Percentiles rank a stretch among this genome's conserved stretches.
These are phyloP conservation scores for Drosophila subsilvestris DNA, from an alignment of 2,888 invertebrate genomes.

Conservation along the genomic window DNA sequence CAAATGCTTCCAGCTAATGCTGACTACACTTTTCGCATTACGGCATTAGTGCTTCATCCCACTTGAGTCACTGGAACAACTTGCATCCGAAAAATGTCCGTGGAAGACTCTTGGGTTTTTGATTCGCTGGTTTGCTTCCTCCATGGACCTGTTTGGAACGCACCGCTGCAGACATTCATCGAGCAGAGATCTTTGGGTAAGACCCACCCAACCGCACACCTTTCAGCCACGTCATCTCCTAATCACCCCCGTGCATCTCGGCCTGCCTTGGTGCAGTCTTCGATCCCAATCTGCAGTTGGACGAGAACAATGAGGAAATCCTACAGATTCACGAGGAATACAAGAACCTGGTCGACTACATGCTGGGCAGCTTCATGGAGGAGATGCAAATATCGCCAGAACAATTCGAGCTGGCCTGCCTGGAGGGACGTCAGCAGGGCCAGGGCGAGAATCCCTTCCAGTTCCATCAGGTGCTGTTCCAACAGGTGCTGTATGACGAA, in stretches of 20 bases:
- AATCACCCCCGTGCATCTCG: background rate
- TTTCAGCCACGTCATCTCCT: slow-evolving; percentile 6
- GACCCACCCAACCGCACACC: background rate
- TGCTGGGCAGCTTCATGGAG: slow-evolving; percentile 96
- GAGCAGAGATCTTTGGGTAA: slow-evolving; percentile 95
- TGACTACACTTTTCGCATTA: slow-evolving; percentile 4
- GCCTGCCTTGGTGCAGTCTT: slow-evolving; percentile 88
- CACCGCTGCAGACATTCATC: slow-evolving; percentile 94
- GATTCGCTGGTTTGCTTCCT: slow-evolving; percentile 96
- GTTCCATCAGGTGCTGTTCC: slow-evolving; percentile 87
- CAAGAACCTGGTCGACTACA: slow-evolving; percentile 94
- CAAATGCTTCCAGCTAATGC: slow-evolving; percentile 38
- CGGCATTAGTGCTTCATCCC: slow-evolving; percentile 8
- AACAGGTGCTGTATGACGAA: slow-evolving; percentile 82
- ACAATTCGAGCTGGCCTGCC: slow-evolving; percentile 93
- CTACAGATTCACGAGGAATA: slow-evolving; percentile 92
- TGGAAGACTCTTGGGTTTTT: slow-evolving; percentile 94
- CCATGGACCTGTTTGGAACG: slow-evolving; percentile 96
- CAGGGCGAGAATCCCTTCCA: slow-evolving; percentile 85
- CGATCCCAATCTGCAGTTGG: slow-evolving; percentile 89
- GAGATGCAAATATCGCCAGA: slow-evolving; percentile 95
- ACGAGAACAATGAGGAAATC: slow-evolving; percentile 89
- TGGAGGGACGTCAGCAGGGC: slow-evolving; percentile 82
- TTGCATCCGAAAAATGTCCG: slow-evolving; percentile 82
- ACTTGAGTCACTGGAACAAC: slow-evolving; percentile 21